Evolutionary conservation across 1,140 invertebrate species (phyloP).

Genomic region (Drosophila subobscura): DNA sequence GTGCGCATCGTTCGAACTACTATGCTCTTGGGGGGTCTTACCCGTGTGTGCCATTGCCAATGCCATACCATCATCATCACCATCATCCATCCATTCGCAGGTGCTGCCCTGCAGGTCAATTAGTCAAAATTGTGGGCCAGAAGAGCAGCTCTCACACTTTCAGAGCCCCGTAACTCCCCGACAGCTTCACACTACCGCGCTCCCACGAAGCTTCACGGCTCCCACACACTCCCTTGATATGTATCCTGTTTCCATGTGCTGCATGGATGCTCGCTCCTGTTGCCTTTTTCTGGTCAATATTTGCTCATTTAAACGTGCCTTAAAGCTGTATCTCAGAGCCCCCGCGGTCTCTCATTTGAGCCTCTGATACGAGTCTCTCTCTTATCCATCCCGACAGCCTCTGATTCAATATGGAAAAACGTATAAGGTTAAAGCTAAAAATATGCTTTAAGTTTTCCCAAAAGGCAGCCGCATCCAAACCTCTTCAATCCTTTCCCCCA

Average conservation of each 20-base stretch:
- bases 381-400: background rate
- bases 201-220: background rate
- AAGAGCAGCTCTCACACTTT: too few species aligned
- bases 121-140: slow-evolving; percentile 48
- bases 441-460: slow-evolving; percentile 56
- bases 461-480: background rate
- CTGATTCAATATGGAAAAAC: slow-evolving; percentile 23
- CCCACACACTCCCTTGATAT: slow-evolving; percentile 4
- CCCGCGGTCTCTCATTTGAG: background rate
- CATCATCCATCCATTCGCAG: slow-evolving; percentile 13
- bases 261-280: too few species aligned
- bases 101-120: slow-evolving; percentile 63
- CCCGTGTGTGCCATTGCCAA: too few species aligned
- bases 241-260: slow-evolving; percentile 15
- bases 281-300: slow-evolving; percentile 56
- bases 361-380: too few species aligned
- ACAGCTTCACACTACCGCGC: slow-evolving; percentile 21
- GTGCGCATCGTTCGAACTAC: slow-evolving; percentile 42
- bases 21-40: slow-evolving; percentile 26
- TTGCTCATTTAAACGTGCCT: slow-evolving; percentile 60
- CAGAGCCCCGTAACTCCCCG: too few species aligned
- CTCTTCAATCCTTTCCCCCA: background rate
- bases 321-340: slow-evolving; percentile 56
- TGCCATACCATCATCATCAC: slow-evolving; percentile 20
- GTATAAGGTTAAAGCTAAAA: slow-evolving; percentile 64